A percentile compares a stretch with the other conserved stretches of the same genome.
Conservation (phyloP, 2,113 vertebrate genomes). For the Bettongia penicillata region DNA sequence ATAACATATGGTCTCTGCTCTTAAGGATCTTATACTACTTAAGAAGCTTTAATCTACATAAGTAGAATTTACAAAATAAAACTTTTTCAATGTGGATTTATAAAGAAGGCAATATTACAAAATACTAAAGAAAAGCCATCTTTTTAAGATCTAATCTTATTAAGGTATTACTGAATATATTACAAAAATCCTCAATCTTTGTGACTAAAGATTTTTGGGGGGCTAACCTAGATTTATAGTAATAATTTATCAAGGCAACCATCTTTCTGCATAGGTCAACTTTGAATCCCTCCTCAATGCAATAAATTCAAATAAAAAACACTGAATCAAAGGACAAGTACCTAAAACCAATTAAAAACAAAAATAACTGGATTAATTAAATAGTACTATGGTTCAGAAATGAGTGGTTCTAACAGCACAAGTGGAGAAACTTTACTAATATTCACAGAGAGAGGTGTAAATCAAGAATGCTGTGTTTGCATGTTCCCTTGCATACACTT, state of each 20-base stretch:
- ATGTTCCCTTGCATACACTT: background rate
- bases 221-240: background rate
- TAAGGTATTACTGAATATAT: background rate
- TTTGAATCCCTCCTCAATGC: too few relatives aligned
- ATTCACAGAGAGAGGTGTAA: background rate
- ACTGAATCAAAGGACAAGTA: background rate
- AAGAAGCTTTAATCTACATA: too few relatives aligned
- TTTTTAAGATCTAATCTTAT: background rate
- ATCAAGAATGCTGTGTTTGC: background rate
- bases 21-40: background rate
- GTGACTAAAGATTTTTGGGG: background rate
- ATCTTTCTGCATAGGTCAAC: background rate
- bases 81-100: background rate
- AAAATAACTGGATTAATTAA: background rate
- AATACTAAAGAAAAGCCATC: background rate
- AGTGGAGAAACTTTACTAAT: background rate
- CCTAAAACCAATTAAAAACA: background rate
- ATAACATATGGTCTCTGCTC: background rate
- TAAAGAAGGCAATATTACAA: background rate
- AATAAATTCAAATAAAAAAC: background rate
- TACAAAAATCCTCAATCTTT: background rate
- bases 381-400: background rate
- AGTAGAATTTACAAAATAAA: background rate
- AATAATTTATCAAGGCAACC: background rate
- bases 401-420: background rate